Evolutionary conservation across 2,888 invertebrate species (phyloP).

Genomic region (Cryptophagus acutangulus): DNA sequence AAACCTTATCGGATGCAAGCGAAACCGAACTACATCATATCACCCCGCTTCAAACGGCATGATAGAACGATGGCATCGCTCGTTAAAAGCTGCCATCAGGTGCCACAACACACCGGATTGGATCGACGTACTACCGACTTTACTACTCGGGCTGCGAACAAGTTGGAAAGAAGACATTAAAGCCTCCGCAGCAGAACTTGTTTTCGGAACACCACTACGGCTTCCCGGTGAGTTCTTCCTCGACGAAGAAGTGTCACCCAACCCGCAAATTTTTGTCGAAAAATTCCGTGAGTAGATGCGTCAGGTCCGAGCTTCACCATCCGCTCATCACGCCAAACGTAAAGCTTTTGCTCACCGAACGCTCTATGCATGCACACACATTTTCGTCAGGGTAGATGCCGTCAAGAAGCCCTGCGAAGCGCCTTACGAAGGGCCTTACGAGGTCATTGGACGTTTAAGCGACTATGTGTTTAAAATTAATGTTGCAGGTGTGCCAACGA

Average conservation of each 20-base stretch:
- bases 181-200: too few relatives aligned
- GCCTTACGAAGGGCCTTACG: not conserved
- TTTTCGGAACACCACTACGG: too few relatives aligned
- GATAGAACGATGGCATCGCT: conserved; percentile 1
- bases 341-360: not conserved
- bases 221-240: too few relatives aligned
- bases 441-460: not conserved
- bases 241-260: too few relatives aligned
- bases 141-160: too few relatives aligned
- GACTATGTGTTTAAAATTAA: too few relatives aligned
- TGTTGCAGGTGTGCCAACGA: not conserved
- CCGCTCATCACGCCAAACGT: not conserved
- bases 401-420: not conserved
- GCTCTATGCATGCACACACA: not conserved
- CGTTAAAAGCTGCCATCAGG: not conserved
- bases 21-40: not conserved
- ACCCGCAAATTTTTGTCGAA: too few relatives aligned
- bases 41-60: not conserved
- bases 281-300: too few relatives aligned
- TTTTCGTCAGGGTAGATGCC: not conserved
- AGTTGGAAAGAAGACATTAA: too few relatives aligned
- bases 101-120: too few relatives aligned
- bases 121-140: too few relatives aligned
- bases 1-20: not conserved
- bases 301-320: not conserved